Evolutionary conservation across 2,888 invertebrate species (phyloP).

Genomic region (Dilophus febrilis): DNA sequence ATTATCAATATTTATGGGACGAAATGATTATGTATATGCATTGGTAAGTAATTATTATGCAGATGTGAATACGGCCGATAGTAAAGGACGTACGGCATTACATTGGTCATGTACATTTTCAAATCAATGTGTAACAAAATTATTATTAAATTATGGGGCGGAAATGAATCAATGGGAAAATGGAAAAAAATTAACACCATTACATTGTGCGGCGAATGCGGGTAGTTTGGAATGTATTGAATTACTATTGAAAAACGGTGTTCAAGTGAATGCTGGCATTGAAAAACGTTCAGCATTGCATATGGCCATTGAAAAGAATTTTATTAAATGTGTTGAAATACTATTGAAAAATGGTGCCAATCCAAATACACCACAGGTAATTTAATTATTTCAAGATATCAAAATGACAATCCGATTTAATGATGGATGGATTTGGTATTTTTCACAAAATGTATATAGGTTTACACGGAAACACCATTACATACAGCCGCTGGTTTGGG

Average conservation of each 20-base stretch:
- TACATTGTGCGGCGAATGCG: constrained; percentile 55
- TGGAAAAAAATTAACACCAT: constrained; percentile 48
- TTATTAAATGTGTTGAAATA: constrained; percentile 52
- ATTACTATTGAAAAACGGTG: constrained; percentile 50
- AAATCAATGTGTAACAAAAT: constrained; percentile 48
- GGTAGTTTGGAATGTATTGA: constrained; percentile 31
- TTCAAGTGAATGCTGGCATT: constrained; percentile 63
- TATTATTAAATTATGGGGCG: constrained; percentile 50
- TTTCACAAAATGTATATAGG: constrained; percentile 34
- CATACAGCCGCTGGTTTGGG: constrained; percentile 67
- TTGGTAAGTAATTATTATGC: constrained; percentile 28
- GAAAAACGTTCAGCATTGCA: constrained; percentile 58
- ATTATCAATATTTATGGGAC: constrained; percentile 22
- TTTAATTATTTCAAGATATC: constrained; percentile 27
- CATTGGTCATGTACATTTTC: constrained; percentile 68
- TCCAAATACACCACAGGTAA: constrained; percentile 65
- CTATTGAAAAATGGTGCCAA: constrained; percentile 61
- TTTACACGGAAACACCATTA: constrained; percentile 69
- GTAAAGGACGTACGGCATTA: constrained; percentile 48
- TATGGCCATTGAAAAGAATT: constrained; percentile 65
- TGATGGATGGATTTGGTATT: too few relatives aligned
- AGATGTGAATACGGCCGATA: constrained; percentile 45
- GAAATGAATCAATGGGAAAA: constrained; percentile 57
- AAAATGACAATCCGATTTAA: too few relatives aligned
- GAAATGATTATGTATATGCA: constrained; percentile 18